phyloP scores from a whole-genome alignment of 2,797 vertebrate genomes.

The Eulemur coronatus region DNA sequence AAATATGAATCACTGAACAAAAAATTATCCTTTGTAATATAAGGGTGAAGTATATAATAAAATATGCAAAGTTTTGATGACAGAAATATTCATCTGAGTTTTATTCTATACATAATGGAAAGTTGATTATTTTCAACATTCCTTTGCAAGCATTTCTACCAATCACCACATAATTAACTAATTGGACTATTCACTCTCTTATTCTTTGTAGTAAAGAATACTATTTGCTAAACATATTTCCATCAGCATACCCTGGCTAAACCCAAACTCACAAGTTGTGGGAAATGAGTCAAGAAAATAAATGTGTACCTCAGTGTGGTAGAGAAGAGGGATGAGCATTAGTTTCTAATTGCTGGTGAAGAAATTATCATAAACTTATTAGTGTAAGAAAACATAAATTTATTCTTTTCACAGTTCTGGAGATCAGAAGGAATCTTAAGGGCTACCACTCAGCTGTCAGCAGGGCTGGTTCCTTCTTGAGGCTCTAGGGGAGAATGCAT shows the following conservation, averaged over 20 bases:
- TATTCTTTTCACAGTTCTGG: too few relatives aligned
- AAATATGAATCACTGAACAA: background rate
- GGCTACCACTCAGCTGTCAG: too few relatives aligned
- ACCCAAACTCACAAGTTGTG: background rate
- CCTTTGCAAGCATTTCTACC: background rate
- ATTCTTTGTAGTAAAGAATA: background rate
- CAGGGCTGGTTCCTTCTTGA: too few relatives aligned
- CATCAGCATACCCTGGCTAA: background rate
- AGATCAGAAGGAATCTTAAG: too few relatives aligned
- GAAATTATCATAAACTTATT: too few relatives aligned
- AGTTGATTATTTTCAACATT: background rate
- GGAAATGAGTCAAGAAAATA: too few relatives aligned
- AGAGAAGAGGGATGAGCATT: too few relatives aligned
- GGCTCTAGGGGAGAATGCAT: too few relatives aligned
- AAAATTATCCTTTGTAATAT: background rate
- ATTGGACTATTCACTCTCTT: background rate
- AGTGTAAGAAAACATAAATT: too few relatives aligned
- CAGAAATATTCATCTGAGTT: background rate
- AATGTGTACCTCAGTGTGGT: too few relatives aligned
- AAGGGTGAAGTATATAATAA: background rate
- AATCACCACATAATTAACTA: background rate
- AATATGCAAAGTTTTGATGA: background rate
- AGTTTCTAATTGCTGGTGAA: too few relatives aligned
- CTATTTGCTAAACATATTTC: background rate
- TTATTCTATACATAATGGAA: background rate